Evolutionary conservation across 2,113 vertebrate genomes (phyloP).

Genomic region (Columba janthina): DNA sequence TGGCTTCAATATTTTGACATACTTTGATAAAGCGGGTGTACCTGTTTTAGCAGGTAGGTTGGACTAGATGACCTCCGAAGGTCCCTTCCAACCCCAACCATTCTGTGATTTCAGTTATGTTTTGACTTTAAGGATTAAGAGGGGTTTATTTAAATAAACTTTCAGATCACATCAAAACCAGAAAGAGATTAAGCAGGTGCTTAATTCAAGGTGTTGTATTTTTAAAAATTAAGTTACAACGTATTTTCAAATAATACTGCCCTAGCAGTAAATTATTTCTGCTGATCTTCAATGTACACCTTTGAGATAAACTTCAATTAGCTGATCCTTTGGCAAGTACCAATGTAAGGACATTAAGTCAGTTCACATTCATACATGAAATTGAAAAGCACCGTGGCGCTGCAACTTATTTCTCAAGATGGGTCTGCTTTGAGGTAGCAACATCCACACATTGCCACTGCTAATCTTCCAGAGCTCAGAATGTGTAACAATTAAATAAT

Average conservation of each 20-base stretch:
- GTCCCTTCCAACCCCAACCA: too few species aligned
- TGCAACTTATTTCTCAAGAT: background rate
- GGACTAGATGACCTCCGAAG: too few species aligned
- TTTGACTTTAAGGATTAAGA: background rate
- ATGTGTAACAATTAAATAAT: background rate
- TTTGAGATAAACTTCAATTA: background rate
- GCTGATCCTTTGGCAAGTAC: background rate
- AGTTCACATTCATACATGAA: background rate
- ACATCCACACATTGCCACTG: background rate
- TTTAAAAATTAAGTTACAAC: background rate
- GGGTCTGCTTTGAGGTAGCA: background rate
- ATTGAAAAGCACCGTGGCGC: background rate
- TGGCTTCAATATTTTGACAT: background rate
- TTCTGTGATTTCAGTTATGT: background rate
- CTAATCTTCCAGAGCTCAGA: background rate
- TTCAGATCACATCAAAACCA: conserved; percentile 11
- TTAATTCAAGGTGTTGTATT: background rate
- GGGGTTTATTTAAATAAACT: conserved; percentile 19
- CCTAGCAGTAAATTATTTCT: background rate
- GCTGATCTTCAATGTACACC: background rate
- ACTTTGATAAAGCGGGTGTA: background rate
- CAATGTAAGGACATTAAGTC: background rate
- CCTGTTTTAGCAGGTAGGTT: too few species aligned
- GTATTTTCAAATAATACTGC: background rate
- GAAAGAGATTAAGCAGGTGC: background rate